Conservation (phyloP, 2,113 vertebrate species). For the Collichthys lucidus region DNA sequence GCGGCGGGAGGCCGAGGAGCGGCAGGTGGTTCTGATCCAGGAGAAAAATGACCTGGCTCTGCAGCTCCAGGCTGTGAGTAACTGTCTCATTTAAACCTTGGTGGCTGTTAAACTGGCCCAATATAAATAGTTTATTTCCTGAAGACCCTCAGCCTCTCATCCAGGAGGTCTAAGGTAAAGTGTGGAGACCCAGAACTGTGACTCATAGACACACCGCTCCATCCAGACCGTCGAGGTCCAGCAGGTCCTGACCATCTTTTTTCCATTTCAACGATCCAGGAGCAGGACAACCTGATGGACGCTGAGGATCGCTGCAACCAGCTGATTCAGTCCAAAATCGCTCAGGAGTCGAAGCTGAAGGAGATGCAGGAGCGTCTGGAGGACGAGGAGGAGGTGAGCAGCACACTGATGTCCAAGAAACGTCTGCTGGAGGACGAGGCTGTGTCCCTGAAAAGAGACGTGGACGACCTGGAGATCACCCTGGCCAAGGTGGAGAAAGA, state of each 20-base stretch:
- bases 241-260: not conserved
- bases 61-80: constrained; percentile 82
- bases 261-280: constrained; percentile 70
- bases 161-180: too few relatives aligned
- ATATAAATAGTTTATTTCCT: too few relatives aligned
- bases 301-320: constrained; percentile 88
- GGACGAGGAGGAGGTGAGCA: constrained; percentile 91
- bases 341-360: constrained; percentile 91
- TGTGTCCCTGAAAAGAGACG: constrained; percentile 88
- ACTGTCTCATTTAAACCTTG: too few relatives aligned
- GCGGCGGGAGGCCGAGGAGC: constrained; percentile 79
- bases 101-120: too few relatives aligned
- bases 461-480: constrained; percentile 93
- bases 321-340: constrained; percentile 93
- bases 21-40: constrained; percentile 79
- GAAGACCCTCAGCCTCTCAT: too few relatives aligned
- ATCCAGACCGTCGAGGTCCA: too few relatives aligned
- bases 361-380: constrained; percentile 87
- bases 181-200: too few relatives aligned
- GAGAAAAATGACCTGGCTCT: constrained; percentile 83
- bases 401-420: constrained; percentile 86
- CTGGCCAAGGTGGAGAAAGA: constrained; percentile 93
- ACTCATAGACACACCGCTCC: too few relatives aligned
- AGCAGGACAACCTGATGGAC: constrained; percentile 91
- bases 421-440: constrained; percentile 91